These are phyloP conservation scores for Blennius ocellaris DNA, from an alignment of 2,113 vertebrate genomes.

Conservation along the genomic window DNA sequence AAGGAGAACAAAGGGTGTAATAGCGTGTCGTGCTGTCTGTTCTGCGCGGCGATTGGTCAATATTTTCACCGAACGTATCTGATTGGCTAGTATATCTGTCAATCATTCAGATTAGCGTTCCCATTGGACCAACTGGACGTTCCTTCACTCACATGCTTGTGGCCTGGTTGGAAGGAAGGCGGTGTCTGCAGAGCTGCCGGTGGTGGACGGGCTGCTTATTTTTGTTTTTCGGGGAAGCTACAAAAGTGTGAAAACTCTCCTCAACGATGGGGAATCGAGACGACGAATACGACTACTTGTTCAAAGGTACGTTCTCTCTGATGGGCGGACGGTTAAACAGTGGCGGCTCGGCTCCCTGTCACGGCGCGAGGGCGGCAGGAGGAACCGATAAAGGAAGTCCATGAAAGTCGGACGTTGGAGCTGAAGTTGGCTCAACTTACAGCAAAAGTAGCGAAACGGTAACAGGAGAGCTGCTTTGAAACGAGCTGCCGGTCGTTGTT, in stretches of 20 bases:
- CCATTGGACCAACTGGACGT: slow-evolving; percentile 58
- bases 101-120: background rate
- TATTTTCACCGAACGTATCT: rapidly evolving
- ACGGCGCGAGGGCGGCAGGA: slow-evolving; percentile 8
- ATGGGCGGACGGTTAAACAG: rapidly evolving
- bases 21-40: background rate
- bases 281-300: slow-evolving; percentile 86
- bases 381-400: slow-evolving; percentile 71
- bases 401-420: slow-evolving; percentile 39
- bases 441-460: background rate
- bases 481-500: too few species aligned
- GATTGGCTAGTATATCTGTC: slow-evolving; percentile 41
- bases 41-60: slow-evolving; percentile 25
- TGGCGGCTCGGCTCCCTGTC: background rate
- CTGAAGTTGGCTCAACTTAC: slow-evolving; percentile 69
- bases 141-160: slow-evolving; percentile 51
- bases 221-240: slow-evolving; percentile 45
- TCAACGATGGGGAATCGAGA: slow-evolving; percentile 82
- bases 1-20: slow-evolving; percentile 40
- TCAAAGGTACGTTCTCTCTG: slow-evolving; percentile 77
- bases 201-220: slow-evolving; percentile 7
- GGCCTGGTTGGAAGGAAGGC: slow-evolving; percentile 48
- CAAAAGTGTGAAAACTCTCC: slow-evolving; percentile 13
- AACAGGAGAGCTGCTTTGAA: too few species aligned
- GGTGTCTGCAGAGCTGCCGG: slow-evolving; percentile 40